Conservation (phyloP, 2,888 invertebrate species). For the Lasioglossum leucozonium region DNA sequence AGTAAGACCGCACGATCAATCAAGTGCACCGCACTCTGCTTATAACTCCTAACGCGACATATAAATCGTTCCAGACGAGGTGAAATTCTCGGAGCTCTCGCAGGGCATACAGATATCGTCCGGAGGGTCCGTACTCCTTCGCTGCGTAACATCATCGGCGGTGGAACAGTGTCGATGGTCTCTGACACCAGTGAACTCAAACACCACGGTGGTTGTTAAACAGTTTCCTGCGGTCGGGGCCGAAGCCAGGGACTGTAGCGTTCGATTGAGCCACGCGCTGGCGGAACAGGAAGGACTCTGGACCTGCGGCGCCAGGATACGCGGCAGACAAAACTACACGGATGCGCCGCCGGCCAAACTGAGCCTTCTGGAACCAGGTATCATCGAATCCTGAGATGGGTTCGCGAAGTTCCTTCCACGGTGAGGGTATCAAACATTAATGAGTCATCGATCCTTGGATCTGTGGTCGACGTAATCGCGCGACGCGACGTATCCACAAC, state of each 20-base stretch:
- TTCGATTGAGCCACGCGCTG: conserved; percentile 79
- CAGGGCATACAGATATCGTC: conserved; percentile 82
- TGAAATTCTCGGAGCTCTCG: conserved; percentile 82
- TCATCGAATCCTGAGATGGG: conserved; percentile 77
- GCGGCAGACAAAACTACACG: conserved; percentile 79
- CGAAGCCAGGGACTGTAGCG: conserved; percentile 82
- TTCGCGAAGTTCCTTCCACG: conserved; percentile 56
- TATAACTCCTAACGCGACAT: background rate
- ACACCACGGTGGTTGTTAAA: conserved; percentile 81
- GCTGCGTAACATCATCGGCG: conserved; percentile 79
- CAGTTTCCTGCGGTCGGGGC: conserved; percentile 80
- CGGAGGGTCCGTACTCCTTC: conserved; percentile 80
- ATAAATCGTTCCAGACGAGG: conserved; percentile 74
- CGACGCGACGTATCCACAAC: background rate
- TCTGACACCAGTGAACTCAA: conserved; percentile 80
- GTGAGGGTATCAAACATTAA: conserved; percentile 57
- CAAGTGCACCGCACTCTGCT: too few relatives aligned
- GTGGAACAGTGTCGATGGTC: conserved; percentile 83
- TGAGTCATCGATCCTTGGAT: conserved; percentile 52
- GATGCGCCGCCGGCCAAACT: conserved; percentile 82
- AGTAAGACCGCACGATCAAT: too few relatives aligned
- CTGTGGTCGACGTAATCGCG: conserved; percentile 40
- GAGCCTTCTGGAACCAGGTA: conserved; percentile 83
- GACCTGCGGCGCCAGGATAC: conserved; percentile 82
- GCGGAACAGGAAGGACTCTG: conserved; percentile 83